Percentiles rank a stretch among this genome's conserved stretches.
phyloP scores from a whole-genome alignment of 2,888 invertebrate species.

The Epirrita christyi region DNA sequence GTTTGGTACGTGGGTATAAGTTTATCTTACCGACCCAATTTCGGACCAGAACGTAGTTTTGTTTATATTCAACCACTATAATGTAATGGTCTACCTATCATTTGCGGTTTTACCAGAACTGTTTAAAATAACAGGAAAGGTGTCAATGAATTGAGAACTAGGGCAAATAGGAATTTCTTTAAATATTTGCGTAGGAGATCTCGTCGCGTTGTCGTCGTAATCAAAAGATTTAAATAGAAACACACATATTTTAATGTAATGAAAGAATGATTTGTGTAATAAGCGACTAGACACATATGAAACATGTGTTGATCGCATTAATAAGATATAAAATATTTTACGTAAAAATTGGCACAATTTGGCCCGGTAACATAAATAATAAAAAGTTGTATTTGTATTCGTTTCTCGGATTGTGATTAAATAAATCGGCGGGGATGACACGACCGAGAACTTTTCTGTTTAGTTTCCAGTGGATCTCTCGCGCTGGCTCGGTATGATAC shows the following conservation, averaged over 20 bases:
- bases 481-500: slow-evolving; percentile 54
- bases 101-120: slow-evolving; percentile 20
- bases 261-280: slow-evolving; percentile 30
- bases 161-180: slow-evolving; percentile 30
- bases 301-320: slow-evolving; percentile 29
- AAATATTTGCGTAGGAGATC: slow-evolving; percentile 49
- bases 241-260: slow-evolving; percentile 25
- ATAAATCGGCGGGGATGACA: slow-evolving; percentile 53
- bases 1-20: slow-evolving; percentile 12
- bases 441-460: slow-evolving; percentile 48
- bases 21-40: slow-evolving; percentile 27
- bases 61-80: slow-evolving; percentile 31
- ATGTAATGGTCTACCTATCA: slow-evolving; percentile 25
- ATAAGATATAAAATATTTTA: slow-evolving; percentile 16
- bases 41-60: slow-evolving; percentile 25
- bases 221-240: slow-evolving; percentile 41
- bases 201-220: slow-evolving; percentile 38
- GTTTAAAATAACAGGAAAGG: slow-evolving; percentile 18
- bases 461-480: slow-evolving; percentile 61
- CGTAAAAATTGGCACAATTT: slow-evolving; percentile 33
- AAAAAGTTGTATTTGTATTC: slow-evolving; percentile 35
- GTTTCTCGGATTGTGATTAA: slow-evolving; percentile 46
- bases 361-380: slow-evolving; percentile 38
- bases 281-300: slow-evolving; percentile 11
- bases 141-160: slow-evolving; percentile 24